Evolutionary conservation across 2,113 vertebrate genomes (phyloP), one percentile per base, ranked within the genome.

Genomic region (Ammodramus savannarum): DNA sequence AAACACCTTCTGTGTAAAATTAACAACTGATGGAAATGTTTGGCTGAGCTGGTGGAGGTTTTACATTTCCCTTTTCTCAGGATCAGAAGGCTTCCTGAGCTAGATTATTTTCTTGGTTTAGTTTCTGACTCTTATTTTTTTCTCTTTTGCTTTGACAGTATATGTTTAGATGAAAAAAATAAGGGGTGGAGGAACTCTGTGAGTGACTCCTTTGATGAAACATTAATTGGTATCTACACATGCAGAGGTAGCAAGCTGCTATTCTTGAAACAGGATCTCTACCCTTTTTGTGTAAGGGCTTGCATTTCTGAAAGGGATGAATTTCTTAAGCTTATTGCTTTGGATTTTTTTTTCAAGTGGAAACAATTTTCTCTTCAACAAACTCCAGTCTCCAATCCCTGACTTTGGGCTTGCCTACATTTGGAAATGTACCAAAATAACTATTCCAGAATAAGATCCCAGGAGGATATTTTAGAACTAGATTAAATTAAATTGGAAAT

Each of bases 401-500:
- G 67, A 74, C 51, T 95, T 94, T 74, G 48, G 87, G 25, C 18
- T 91, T 94, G 78, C 72, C 81, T 95, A 26, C 38, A 39, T 91
- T 91, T 96, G 71, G 67, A 93, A 91, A 86, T 41, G 31, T 74
- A 94, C 59, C 78, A 76, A 82, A 96, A 91, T 71, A 95, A 61
- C 84, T 91, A 82, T 82, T 94, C 93, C 49, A 72, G 77, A 91
- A 69, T 83, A 96, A 95, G 43, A 29, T 91, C 95, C 36, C 72
- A n/a, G 54, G 94, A 91, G 94, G n/a, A 59, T 93, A 88, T 91
- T 95, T 96, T 90, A 86, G 78, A 95, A 94, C 63, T 90, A 93
- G 94, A 91, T 96, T 91, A 91, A 91, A 93, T 91, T 91, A 90
- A 97, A 91, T 83, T 88, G 67, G 82, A 97, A 96, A 91, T 80